phyloP scores from a whole-genome alignment of 1,140 invertebrate species.

The Zaprionus kolodkinae region DNA sequence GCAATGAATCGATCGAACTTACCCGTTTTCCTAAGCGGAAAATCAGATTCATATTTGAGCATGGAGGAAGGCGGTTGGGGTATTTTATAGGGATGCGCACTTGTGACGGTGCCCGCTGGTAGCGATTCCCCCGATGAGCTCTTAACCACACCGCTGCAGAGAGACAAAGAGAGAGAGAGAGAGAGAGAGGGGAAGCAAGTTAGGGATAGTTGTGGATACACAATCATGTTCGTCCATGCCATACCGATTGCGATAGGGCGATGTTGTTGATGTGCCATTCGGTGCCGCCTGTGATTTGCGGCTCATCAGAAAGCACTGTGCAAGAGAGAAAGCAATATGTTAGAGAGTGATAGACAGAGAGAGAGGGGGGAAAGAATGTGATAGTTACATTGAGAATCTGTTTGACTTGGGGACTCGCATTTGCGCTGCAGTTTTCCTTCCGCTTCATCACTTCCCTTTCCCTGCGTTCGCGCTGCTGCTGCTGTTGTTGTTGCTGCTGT shows the following conservation, averaged over 20 bases:
- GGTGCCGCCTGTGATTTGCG: constrained; percentile 92
- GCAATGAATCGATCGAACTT: constrained; percentile 58
- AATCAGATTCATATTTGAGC: constrained; percentile 92
- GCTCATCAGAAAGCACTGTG: constrained; percentile 94
- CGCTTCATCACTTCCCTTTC: constrained; percentile 87
- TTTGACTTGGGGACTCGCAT: constrained; percentile 97
- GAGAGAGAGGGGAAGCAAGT: background rate
- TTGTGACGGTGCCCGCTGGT: constrained; percentile 85
- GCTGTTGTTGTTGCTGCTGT: constrained; percentile 85
- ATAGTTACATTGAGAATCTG: constrained; percentile 92
- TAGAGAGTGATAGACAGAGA: background rate
- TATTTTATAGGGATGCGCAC: constrained; percentile 89
- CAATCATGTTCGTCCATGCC: constrained; percentile 41
- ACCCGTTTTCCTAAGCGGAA: constrained; percentile 98
- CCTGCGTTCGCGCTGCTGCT: constrained; percentile 86
- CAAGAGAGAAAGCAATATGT: constrained; percentile 44
- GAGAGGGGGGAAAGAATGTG: background rate
- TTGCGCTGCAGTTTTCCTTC: constrained; percentile 97
- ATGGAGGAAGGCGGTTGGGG: constrained; percentile 85
- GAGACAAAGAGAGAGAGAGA: background rate
- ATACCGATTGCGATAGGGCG: constrained; percentile 92
- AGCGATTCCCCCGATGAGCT: constrained; percentile 87
- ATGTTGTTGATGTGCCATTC: constrained; percentile 88
- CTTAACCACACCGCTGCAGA: constrained; percentile 86
- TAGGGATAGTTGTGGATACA: constrained; percentile 40